Base-by-base conservation (phyloP, 2,113 vertebrate genomes). In the Oncorhynchus nerka region DNA sequence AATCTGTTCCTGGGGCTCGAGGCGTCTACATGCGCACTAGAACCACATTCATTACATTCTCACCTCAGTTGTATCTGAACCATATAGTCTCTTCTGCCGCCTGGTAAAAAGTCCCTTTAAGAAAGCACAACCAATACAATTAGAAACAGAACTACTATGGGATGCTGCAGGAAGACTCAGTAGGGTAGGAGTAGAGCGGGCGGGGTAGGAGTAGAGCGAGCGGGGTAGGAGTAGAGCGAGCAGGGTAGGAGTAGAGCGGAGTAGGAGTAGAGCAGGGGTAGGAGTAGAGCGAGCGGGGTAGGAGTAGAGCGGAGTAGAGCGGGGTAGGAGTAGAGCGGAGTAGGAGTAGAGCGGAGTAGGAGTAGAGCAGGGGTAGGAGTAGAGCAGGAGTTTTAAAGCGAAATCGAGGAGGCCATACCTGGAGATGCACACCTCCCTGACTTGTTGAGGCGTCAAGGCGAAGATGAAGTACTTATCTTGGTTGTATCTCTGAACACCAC, bases 391-490 rank as follows among this genome's bases (percentile, higher is more conserved):
- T 4, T 45, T 4, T 5, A 5, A 5, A 32, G 4, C 0, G 1
- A 34, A 34, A 34, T 34, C 0, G 32, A 34, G 32, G 32, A 34
- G 32, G 81, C 5, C 87, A 89, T 94, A 99, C 97, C 97, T 96
- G 87, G 97, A 99, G 93, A 99, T 97, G 92, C 96, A 98, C 78
- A 99, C 96, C 90, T 99, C 97, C 92, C 97, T 94, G 86, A 99
- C 97, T 91, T 99, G 97, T 72, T 99, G 97, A 82, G 97, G 97
- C 22, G 97, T 98, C 94, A 99, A 86, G 71, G 97, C 97, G 92
- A 99, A 99, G 90, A 98, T 97, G 80, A 99, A 99, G 90, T 96
- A 97, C 86, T 97, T 99, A 86, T 99, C 97, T 82, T 99, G 97
- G 88, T 98, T 97, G 88, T 96, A 97, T 55, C 96, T 94, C 78